Conservation (phyloP, 1,140 invertebrate species). For the Drosophila pseudoananassae region DNA sequence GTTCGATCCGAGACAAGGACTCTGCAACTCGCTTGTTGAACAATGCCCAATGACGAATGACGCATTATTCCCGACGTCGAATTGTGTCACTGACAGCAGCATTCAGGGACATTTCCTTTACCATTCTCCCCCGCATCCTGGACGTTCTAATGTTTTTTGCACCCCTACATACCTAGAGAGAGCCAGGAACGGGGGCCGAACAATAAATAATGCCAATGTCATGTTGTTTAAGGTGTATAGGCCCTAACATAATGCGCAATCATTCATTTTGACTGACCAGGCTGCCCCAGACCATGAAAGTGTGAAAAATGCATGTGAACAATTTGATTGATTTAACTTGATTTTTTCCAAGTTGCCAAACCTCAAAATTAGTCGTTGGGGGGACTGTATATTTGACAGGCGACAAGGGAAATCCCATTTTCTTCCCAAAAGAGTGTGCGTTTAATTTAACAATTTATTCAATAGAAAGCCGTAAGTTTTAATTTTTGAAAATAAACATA, state of each 20-base stretch:
- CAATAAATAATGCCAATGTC: slow-evolving; percentile 79
- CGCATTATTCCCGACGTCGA: slow-evolving; percentile 59
- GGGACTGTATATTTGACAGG: neutral
- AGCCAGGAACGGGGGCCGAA: slow-evolving; percentile 21
- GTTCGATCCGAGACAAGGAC: slow-evolving; percentile 38
- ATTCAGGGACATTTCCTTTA: slow-evolving; percentile 49
- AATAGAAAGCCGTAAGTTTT: neutral
- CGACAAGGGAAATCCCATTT: neutral
- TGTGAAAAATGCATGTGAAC: slow-evolving; percentile 55
- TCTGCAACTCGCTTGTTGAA: slow-evolving; percentile 40
- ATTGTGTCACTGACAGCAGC: slow-evolving; percentile 69
- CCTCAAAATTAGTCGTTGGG: slow-evolving; percentile 17
- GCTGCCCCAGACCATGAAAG: slow-evolving; percentile 28
- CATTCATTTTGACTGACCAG: slow-evolving; percentile 39
- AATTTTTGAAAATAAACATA: neutral
- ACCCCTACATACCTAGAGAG: slow-evolving; percentile 30
- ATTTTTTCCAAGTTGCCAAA: slow-evolving; percentile 26
- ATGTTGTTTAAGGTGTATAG: slow-evolving; percentile 59
- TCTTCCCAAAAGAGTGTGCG: neutral
- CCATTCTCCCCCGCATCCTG: slow-evolving; percentile 4
- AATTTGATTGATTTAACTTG: slow-evolving; percentile 61
- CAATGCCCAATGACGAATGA: slow-evolving; percentile 78
- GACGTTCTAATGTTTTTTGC: slow-evolving; percentile 39
- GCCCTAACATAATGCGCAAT: slow-evolving; percentile 62
- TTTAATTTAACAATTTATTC: neutral